Evolutionary conservation across 2,113 vertebrate genomes (phyloP).

Genomic region (Equus przewalskii): DNA sequence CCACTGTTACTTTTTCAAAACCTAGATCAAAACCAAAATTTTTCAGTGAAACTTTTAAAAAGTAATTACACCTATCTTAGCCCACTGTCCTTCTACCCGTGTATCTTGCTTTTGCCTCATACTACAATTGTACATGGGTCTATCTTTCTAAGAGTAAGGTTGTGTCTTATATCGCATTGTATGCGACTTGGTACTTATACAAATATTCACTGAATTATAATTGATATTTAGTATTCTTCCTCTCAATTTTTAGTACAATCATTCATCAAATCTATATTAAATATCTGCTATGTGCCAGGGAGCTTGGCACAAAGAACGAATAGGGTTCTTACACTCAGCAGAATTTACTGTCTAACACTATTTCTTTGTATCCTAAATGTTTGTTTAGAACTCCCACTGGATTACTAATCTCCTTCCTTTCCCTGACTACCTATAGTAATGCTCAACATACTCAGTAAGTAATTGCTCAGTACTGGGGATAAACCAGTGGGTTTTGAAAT

Average conservation of each 20-base stretch:
- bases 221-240: not conserved
- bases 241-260: not conserved
- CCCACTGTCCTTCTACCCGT: not conserved
- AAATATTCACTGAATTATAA: not conserved
- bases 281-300: not conserved
- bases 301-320: not conserved
- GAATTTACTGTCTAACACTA: conserved; percentile 12
- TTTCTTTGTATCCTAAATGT: not conserved
- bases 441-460: not conserved
- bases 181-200: not conserved
- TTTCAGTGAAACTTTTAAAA: not conserved
- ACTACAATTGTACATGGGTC: not conserved
- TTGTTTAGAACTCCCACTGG: not conserved
- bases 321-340: not conserved
- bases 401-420: conserved; percentile 10
- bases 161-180: not conserved
- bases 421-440: not conserved
- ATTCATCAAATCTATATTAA: not conserved
- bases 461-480: not conserved
- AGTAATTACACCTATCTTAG: not conserved
- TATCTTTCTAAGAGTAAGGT: not conserved
- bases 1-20: conserved; percentile 1
- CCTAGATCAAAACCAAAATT: not conserved
- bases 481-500: not conserved
- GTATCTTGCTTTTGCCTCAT: not conserved